These are phyloP conservation scores for Folsomia candida DNA, from an alignment of 2,888 invertebrate species.

Conservation along the genomic window DNA sequence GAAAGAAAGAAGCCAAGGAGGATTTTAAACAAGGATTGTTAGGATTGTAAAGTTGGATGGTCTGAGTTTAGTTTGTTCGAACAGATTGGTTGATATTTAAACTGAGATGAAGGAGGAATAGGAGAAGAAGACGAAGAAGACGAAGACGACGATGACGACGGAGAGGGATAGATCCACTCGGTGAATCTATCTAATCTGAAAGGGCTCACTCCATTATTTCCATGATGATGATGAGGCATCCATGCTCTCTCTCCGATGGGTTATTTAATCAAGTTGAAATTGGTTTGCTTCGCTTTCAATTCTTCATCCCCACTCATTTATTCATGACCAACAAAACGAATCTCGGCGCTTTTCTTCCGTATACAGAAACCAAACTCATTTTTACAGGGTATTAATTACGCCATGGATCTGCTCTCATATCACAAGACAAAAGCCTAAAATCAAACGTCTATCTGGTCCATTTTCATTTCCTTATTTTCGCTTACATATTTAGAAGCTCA, in stretches of 20 bases:
- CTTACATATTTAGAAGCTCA: no score
- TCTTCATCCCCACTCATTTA: neutral
- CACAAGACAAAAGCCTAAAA: no score
- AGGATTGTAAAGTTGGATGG: slow-evolving; percentile 15
- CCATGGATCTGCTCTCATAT: neutral
- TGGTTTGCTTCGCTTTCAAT: slow-evolving; percentile 7
- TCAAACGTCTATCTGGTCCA: no score
- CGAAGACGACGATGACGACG: neutral
- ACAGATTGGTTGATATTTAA: slow-evolving; percentile 14
- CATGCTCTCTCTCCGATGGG: slow-evolving; percentile 20
- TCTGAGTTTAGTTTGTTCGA: neutral
- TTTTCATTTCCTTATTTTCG: neutral
- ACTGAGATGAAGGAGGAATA: slow-evolving; percentile 5
- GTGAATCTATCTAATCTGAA: slow-evolving; percentile 16
- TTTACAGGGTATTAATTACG: neutral
- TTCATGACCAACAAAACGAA: neutral
- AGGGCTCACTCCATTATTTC: slow-evolving; percentile 21
- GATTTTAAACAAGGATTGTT: slow-evolving; percentile 19
- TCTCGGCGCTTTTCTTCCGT: neutral
- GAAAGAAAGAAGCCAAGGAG: neutral
- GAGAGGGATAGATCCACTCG: neutral
- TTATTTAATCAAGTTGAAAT: slow-evolving; percentile 18
- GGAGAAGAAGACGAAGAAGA: neutral
- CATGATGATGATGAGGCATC: slow-evolving; percentile 17
- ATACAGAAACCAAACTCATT: neutral